Percentiles rank a stretch among this genome's conserved stretches.
phyloP scores from a whole-genome alignment of 2,797 vertebrate genomes.

The Pseudotriccus pelzelni region DNA sequence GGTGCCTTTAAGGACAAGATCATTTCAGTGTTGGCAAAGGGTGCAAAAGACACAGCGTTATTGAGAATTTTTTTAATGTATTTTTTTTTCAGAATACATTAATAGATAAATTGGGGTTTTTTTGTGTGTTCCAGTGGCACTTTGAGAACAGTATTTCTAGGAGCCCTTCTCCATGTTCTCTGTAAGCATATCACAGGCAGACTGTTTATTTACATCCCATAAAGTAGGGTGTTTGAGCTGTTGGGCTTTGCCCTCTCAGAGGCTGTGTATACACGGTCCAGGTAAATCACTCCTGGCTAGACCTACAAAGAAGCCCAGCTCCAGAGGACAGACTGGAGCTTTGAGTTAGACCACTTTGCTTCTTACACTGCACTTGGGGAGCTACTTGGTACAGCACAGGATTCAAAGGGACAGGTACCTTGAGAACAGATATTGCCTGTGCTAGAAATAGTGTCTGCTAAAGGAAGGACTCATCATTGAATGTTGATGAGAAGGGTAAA shows the following conservation, averaged over 20 bases:
- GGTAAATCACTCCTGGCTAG: not conserved
- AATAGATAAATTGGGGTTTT: not conserved
- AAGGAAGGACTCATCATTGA: not conserved
- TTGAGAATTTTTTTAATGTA: fast-evolving
- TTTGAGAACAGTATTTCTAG: not conserved
- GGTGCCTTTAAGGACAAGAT: not conserved
- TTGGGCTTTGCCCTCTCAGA: not conserved
- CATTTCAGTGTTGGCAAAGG: not conserved
- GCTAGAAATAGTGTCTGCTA: not conserved
- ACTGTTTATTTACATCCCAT: not conserved
- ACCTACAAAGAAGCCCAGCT: not conserved
- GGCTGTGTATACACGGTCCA: not conserved
- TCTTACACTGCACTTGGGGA: not conserved
- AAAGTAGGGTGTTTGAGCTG: not conserved
- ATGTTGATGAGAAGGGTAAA: not conserved
- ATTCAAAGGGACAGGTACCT: not conserved
- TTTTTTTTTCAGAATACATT: not conserved
- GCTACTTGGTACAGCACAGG: not conserved
- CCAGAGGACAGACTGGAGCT: not conserved
- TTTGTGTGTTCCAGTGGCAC: not conserved
- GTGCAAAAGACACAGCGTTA: not conserved
- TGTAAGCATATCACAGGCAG: not conserved
- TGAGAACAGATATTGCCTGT: not conserved
- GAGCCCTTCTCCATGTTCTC: not conserved
- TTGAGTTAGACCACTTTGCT: not conserved